A percentile compares a stretch with the other conserved stretches of the same genome.
phyloP scores from a whole-genome alignment of 2,113 vertebrate genomes.

The Calidris pugnax region DNA sequence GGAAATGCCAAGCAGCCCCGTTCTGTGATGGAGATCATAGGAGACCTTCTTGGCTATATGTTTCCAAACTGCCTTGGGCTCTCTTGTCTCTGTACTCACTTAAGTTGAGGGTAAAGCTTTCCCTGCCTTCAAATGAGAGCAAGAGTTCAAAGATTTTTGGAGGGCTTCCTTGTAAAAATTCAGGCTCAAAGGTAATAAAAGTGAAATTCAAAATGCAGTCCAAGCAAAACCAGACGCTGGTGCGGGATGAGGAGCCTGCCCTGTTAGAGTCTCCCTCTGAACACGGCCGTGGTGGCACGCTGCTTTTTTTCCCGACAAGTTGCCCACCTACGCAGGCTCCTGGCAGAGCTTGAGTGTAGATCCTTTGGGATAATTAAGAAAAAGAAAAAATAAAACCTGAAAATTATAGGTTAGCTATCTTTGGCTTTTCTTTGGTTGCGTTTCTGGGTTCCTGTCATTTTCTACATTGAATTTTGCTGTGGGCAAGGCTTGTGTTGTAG shows the following conservation, averaged over 20 bases:
- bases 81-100: neutral
- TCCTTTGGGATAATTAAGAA: neutral
- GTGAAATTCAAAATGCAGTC: neutral
- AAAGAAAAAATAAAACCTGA: neutral
- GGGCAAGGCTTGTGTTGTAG: neutral
- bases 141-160: neutral
- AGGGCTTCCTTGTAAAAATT: neutral
- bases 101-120: neutral
- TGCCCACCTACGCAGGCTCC: neutral
- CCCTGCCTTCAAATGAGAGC: neutral
- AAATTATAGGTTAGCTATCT: neutral
- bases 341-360: neutral
- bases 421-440: neutral
- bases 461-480: neutral
- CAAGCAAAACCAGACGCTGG: neutral
- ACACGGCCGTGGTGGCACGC: rapidly evolving
- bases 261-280: neutral
- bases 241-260: neutral
- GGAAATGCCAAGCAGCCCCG: neutral
- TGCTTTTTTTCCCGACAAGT: neutral
- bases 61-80: neutral
- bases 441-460: neutral
- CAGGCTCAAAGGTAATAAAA: neutral
- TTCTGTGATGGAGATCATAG: neutral
- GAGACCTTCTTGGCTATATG: neutral